Evolutionary conservation across 2,888 invertebrate genomes (phyloP).

Genomic region (Lasioglossum lativentre): DNA sequence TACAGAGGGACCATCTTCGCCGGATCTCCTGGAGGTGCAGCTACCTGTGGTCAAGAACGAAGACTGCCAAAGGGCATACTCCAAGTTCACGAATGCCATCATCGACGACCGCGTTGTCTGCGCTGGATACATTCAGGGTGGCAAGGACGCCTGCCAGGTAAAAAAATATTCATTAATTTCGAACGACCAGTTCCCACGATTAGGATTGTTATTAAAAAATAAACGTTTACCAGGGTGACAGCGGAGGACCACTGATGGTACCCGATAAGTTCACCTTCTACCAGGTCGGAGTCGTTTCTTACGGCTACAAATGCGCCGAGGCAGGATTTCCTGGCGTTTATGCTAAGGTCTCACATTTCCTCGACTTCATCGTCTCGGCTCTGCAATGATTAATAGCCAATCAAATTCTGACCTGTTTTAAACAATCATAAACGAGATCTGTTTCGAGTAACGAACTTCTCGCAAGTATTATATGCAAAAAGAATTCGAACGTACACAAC

Average conservation of each 20-base stretch:
- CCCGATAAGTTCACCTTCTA: constrained; percentile 84
- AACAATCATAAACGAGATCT: background rate
- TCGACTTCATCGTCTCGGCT: constrained; percentile 42
- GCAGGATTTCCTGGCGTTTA: constrained; percentile 88
- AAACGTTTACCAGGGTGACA: constrained; percentile 86
- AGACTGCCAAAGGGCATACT: constrained; percentile 87
- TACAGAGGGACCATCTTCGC: constrained; percentile 89
- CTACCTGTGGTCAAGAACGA: constrained; percentile 89
- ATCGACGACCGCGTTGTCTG: constrained; percentile 89
- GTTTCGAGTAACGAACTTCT: background rate
- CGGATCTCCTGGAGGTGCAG: constrained; percentile 88
- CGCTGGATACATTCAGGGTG: constrained; percentile 88
- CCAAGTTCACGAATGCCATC: constrained; percentile 85
- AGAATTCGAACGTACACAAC: background rate
- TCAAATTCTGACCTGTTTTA: background rate
- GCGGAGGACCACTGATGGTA: constrained; percentile 92
- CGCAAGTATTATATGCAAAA: background rate
- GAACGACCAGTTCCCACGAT: background rate
- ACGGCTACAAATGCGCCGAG: constrained; percentile 87
- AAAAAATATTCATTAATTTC: background rate
- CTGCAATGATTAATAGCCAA: background rate
- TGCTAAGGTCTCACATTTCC: constrained; percentile 60
- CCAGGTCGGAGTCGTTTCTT: constrained; percentile 89
- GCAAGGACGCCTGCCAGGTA: constrained; percentile 91
- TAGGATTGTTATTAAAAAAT: background rate